These are phyloP conservation scores for Blastobasis lacticolella DNA, from an alignment of 2,888 invertebrate species.

Conservation along the genomic window DNA sequence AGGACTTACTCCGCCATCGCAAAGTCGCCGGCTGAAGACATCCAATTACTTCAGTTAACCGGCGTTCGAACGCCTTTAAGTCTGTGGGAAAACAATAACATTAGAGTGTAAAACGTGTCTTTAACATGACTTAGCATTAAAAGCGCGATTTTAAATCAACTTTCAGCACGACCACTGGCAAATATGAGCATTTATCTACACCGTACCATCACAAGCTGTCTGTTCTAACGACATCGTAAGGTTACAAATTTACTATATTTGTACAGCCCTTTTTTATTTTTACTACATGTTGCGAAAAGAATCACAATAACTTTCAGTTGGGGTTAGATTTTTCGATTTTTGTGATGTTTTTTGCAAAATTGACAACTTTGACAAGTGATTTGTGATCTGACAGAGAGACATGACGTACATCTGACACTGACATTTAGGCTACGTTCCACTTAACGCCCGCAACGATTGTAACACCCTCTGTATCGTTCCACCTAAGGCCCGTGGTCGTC, in stretches of 20 bases:
- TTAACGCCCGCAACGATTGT: no score
- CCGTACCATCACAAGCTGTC: slow-evolving; percentile 91
- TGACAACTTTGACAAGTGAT: no score
- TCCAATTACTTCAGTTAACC: slow-evolving; percentile 97
- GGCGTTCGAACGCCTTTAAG: slow-evolving; percentile 97
- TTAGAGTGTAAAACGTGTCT: background rate
- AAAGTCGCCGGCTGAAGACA: slow-evolving; percentile 95
- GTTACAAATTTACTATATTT: background rate
- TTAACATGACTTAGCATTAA: background rate
- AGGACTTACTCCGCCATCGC: slow-evolving; percentile 92
- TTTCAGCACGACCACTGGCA: no score
- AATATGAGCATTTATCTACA: no score
- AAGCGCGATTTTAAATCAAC: background rate
- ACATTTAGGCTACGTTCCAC: no score
- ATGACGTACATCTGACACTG: no score
- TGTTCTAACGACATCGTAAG: slow-evolving; percentile 85
- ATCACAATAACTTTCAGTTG: no score
- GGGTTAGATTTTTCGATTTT: no score
- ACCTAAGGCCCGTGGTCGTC: no score
- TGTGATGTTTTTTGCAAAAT: no score
- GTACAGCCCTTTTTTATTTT: background rate
- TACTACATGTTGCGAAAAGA: background rate
- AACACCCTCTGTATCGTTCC: no score
- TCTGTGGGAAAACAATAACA: slow-evolving; percentile 76
- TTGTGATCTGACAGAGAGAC: no score